A percentile compares a stretch with the other conserved stretches of the same genome.
These are phyloP conservation scores for Myotis davidii DNA, from an alignment of 2,113 vertebrate species.

Conservation along the genomic window DNA sequence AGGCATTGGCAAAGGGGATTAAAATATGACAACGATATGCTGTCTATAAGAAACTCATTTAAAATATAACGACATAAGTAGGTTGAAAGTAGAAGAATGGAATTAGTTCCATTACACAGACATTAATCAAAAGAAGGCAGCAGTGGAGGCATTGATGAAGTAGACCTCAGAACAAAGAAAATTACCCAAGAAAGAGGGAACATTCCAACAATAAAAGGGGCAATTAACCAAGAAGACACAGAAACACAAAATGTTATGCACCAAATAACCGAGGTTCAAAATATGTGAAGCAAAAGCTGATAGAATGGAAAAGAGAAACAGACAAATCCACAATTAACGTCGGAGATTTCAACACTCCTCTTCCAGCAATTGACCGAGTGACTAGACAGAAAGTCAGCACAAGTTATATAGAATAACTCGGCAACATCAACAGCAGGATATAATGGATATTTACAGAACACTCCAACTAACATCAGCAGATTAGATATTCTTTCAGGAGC, in stretches of 20 bases:
- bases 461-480: neutral
- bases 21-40: neutral
- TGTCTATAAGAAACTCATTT: neutral
- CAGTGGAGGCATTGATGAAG: neutral
- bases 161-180: constrained; percentile 9
- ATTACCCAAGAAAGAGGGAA: neutral
- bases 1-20: neutral
- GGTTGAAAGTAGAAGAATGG: neutral
- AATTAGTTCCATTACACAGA: neutral
- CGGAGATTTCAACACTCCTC: neutral
- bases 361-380: neutral
- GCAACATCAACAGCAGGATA: neutral
- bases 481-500: neutral
- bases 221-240: neutral
- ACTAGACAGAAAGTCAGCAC: neutral
- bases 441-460: neutral
- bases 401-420: neutral
- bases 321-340: neutral
- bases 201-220: neutral
- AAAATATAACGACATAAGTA: neutral
- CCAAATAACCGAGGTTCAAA: constrained; percentile 7
- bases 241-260: neutral
- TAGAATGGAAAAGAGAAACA: neutral
- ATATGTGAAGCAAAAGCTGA: neutral
- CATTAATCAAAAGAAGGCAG: neutral